Evolutionary conservation across 1,140 invertebrate species (phyloP).

Genomic region (Drosophila willistoni): DNA sequence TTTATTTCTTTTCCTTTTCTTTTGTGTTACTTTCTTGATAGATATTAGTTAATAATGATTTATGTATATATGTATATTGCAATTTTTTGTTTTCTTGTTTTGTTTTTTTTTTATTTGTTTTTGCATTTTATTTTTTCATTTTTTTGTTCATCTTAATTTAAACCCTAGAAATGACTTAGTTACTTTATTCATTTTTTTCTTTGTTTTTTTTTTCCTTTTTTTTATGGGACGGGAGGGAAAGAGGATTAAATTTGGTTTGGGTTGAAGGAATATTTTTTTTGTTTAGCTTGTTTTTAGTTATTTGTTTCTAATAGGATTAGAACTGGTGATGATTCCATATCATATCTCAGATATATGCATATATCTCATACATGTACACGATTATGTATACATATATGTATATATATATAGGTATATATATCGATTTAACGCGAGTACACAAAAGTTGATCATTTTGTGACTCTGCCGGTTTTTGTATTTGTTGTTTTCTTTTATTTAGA

Average conservation of each 20-base stretch:
- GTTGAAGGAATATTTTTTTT: slow-evolving; percentile 1
- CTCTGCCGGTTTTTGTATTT: slow-evolving; percentile 2
- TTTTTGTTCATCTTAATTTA: background rate
- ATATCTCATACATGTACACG: slow-evolving; percentile 23
- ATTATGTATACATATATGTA: slow-evolving; percentile 25
- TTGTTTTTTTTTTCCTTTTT: background rate
- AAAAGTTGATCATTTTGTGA: background rate
- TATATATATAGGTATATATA: slow-evolving; percentile 35
- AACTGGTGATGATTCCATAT: slow-evolving; percentile 40
- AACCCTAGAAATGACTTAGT: slow-evolving; percentile 5
- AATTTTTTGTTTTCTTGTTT: background rate
- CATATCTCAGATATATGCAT: slow-evolving; percentile 14
- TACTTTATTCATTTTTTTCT: background rate
- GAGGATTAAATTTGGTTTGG: background rate
- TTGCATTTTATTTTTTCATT: background rate
- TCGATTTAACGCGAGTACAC: background rate
- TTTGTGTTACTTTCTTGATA: background rate
- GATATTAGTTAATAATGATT: slow-evolving; percentile 22
- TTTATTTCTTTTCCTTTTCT: slow-evolving; percentile 32
- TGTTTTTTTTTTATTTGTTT: background rate
- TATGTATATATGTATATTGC: slow-evolving; percentile 17
- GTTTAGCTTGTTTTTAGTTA: slow-evolving; percentile 12
- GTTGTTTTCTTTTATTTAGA: slow-evolving; percentile 8
- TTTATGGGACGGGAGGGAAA: slow-evolving; percentile 16
- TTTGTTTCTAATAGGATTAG: slow-evolving; percentile 41